Percentiles rank a stretch among this genome's conserved stretches.
Conservation (phyloP, 2,113 vertebrate species). For the Eclectus roratus region DNA sequence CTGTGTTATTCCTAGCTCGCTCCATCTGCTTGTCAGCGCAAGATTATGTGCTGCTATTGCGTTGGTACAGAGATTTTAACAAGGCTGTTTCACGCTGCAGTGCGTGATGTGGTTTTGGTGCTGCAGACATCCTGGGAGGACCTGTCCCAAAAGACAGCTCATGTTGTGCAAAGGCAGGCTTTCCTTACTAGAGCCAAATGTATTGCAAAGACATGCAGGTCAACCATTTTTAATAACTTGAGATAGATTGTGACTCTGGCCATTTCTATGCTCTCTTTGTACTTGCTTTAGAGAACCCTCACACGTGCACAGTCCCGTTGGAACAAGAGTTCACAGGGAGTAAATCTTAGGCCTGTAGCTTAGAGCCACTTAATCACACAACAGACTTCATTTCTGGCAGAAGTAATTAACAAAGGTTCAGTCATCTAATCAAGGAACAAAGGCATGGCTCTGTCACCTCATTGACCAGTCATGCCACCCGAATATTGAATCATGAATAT, state of each 20-base stretch:
- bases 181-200: neutral
- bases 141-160: neutral
- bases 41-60: neutral
- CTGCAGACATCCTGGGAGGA: neutral
- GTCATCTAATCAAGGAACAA: slow-evolving; percentile 58
- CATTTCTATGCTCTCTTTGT: neutral
- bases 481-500: slow-evolving; percentile 46
- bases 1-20: neutral
- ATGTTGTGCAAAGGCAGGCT: neutral
- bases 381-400: slow-evolving; percentile 68
- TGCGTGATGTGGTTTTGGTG: neutral
- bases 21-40: neutral
- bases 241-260: neutral
- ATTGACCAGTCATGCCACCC: slow-evolving; percentile 50
- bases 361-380: slow-evolving; percentile 69
- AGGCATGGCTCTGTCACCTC: slow-evolving; percentile 48
- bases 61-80: neutral
- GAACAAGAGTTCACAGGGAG: slow-evolving; percentile 62
- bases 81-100: neutral
- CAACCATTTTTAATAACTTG: neutral
- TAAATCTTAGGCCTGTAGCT: slow-evolving; percentile 64
- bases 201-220: neutral
- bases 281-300: neutral
- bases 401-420: slow-evolving; percentile 71
- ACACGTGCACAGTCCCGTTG: neutral